phyloP scores from a whole-genome alignment of 2,113 vertebrate genomes.

The Mixornis gularis region DNA sequence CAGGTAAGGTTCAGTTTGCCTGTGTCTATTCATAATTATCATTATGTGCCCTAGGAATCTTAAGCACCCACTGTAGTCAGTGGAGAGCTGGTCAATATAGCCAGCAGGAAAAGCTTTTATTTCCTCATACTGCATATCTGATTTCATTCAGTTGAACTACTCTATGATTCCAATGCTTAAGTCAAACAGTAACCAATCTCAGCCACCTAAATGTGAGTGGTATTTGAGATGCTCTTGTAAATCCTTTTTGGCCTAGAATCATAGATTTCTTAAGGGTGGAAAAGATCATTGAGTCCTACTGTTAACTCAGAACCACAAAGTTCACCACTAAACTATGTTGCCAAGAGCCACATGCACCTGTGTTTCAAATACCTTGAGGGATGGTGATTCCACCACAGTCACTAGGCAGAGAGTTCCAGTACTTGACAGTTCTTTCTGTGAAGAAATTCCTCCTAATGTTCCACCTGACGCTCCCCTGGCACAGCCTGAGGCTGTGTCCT shows the following conservation, averaged over 20 bases:
- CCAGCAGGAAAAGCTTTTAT: not conserved
- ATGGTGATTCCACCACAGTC: not conserved
- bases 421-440: not conserved
- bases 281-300: not conserved
- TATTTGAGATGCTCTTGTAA: not conserved
- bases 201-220: not conserved
- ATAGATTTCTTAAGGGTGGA: not conserved
- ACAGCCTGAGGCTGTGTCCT: not conserved
- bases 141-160: not conserved
- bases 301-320: not conserved
- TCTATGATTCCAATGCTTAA: not conserved
- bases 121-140: not conserved
- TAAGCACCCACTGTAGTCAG: not conserved
- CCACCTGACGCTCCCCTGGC: not conserved
- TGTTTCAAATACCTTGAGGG: not conserved
- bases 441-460: not conserved
- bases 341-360: too few relatives aligned
- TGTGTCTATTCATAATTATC: not conserved
- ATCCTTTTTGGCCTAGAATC: not conserved
- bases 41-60: not conserved
- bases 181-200: not conserved
- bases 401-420: not conserved
- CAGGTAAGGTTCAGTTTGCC: not conserved
- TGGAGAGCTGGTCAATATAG: not conserved
- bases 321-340: not conserved